Conservation (phyloP, 2,113 vertebrate species). For the Dunckerocampus dactyliophorus region DNA sequence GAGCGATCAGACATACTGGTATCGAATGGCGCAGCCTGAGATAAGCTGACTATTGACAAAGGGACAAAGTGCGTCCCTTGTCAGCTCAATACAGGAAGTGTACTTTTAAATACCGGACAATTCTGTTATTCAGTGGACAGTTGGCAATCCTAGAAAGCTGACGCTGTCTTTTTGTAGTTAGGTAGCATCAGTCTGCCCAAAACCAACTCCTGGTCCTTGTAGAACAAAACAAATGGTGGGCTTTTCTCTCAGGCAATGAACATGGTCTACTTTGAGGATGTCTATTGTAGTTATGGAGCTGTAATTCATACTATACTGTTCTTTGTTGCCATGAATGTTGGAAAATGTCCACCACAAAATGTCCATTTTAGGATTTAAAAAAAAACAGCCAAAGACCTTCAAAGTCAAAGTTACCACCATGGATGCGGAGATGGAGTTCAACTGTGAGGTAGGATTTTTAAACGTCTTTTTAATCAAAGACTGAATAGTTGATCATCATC, state of each 20-base stretch:
- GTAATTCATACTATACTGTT: neutral
- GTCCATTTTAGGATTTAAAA: constrained; percentile 89
- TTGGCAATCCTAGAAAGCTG: too few species aligned
- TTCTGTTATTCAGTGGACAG: too few species aligned
- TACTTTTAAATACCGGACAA: too few species aligned
- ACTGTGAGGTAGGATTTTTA: constrained; percentile 80
- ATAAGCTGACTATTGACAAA: too few species aligned
- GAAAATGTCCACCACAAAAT: constrained; percentile 56
- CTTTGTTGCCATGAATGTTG: neutral
- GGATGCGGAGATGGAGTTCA: constrained; percentile 93
- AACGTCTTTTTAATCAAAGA: too few species aligned
- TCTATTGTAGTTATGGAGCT: neutral
- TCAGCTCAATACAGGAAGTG: too few species aligned
- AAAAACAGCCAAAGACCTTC: constrained; percentile 90
- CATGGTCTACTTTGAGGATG: neutral
- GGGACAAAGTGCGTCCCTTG: too few species aligned
- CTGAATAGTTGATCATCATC: too few species aligned
- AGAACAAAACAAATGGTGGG: constrained; percentile 23
- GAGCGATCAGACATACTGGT: too few species aligned
- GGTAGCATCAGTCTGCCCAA: constrained; percentile 43
- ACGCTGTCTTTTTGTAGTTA: constrained; percentile 39
- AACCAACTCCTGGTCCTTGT: constrained; percentile 17
- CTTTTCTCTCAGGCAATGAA: constrained; percentile 42
- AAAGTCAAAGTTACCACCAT: constrained; percentile 89
- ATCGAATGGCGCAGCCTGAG: too few species aligned